These are phyloP conservation scores for Drosophila mettleri DNA, from an alignment of 2,888 invertebrate genomes.

Conservation along the genomic window DNA sequence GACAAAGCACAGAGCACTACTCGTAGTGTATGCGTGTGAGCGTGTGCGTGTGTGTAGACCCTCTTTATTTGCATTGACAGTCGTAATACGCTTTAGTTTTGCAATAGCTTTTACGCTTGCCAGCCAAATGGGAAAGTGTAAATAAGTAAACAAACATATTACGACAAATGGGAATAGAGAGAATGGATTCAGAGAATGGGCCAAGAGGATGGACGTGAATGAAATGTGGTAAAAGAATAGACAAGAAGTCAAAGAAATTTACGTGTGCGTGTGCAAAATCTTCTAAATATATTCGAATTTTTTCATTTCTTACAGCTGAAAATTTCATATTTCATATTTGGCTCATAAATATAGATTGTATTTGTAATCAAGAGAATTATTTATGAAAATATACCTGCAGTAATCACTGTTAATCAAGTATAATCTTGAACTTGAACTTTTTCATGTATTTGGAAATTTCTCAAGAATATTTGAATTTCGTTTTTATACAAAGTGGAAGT, in stretches of 20 bases:
- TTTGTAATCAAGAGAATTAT: background rate
- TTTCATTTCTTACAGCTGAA: background rate
- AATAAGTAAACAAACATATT: slow-evolving; percentile 65
- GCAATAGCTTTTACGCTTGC: slow-evolving; percentile 39
- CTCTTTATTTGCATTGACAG: slow-evolving; percentile 34
- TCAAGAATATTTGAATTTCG: background rate
- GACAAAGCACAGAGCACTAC: slow-evolving; percentile 33
- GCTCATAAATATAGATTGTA: slow-evolving; percentile 3
- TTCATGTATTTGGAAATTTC: background rate
- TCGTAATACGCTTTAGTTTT: slow-evolving; percentile 64
- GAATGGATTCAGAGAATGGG: background rate
- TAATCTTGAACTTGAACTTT: background rate
- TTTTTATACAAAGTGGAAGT: background rate
- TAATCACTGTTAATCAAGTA: background rate
- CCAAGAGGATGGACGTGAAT: slow-evolving; percentile 8
- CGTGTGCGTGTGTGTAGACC: slow-evolving; percentile 19
- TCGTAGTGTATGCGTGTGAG: slow-evolving; percentile 9
- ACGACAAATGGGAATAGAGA: slow-evolving; percentile 28
- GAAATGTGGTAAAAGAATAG: slow-evolving; percentile 6
- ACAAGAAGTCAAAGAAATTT: slow-evolving; percentile 24
- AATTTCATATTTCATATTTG: too few species aligned
- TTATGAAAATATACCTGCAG: background rate
- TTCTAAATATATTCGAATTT: slow-evolving; percentile 1
- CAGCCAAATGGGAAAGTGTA: slow-evolving; percentile 60
- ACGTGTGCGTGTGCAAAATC: slow-evolving; percentile 26